Evolutionary conservation across 1,140 invertebrate species (phyloP).

Genomic region (Manduca sexta): DNA sequence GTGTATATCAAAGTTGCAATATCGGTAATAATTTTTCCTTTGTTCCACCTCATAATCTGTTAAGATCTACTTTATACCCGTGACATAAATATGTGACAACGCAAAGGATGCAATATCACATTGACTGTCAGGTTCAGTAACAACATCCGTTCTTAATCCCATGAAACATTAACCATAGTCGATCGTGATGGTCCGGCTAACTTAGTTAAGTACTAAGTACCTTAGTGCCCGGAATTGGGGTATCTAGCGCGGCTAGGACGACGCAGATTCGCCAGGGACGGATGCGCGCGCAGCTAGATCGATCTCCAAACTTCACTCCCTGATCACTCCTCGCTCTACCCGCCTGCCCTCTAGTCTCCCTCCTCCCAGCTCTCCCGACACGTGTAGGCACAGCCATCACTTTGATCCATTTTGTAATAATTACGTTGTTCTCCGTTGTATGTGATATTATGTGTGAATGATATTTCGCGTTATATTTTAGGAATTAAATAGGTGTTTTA

Average conservation of each 20-base stretch:
- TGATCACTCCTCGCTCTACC: slow-evolving; percentile 11
- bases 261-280: slow-evolving; percentile 22
- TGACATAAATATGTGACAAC: too few species aligned
- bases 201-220: not conserved
- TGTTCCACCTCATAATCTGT: too few species aligned
- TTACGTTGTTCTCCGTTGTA: not conserved
- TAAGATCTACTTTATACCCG: too few species aligned
- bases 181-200: too few species aligned
- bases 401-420: slow-evolving; percentile 31
- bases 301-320: slow-evolving; percentile 37
- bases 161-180: not conserved
- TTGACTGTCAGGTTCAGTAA: not conserved
- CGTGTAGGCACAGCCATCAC: slow-evolving; percentile 37
- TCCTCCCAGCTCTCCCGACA: slow-evolving; percentile 26
- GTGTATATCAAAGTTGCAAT: too few species aligned
- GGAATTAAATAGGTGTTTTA: too few species aligned
- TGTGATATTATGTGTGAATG: too few species aligned
- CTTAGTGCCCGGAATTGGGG: not conserved
- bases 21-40: too few species aligned
- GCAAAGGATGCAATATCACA: not conserved
- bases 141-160: not conserved
- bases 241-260: not conserved
- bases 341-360: slow-evolving; percentile 2
- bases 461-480: too few species aligned
- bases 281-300: slow-evolving; percentile 32